These are phyloP conservation scores for Batillaria attramentaria DNA, from an alignment of 1,140 invertebrate genomes.

Conservation along the genomic window DNA sequence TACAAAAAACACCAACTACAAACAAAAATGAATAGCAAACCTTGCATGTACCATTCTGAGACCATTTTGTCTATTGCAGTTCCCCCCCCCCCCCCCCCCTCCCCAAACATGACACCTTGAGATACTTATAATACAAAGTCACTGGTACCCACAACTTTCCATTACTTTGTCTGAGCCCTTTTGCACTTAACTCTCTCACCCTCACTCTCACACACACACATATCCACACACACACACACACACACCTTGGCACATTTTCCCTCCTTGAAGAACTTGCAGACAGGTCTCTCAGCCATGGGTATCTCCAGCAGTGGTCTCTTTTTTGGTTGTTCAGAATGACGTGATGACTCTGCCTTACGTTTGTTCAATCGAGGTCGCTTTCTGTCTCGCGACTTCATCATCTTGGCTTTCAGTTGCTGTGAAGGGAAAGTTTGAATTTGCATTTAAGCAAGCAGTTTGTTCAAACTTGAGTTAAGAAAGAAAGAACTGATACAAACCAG, in stretches of 20 bases:
- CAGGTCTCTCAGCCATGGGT: constrained; percentile 59
- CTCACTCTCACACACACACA: too few relatives aligned
- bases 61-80: too few relatives aligned
- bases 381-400: constrained; percentile 32
- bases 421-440: not conserved
- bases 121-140: not conserved
- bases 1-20: too few relatives aligned
- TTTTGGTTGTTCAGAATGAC: constrained; percentile 42
- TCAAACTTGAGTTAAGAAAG: too few relatives aligned
- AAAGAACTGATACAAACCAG: too few relatives aligned
- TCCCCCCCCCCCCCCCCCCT: too few relatives aligned
- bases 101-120: not conserved
- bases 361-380: constrained; percentile 8
- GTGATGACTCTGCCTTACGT: constrained; percentile 7
- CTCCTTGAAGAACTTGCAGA: constrained; percentile 87
- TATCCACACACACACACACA: constrained; percentile 13
- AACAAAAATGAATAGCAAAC: too few relatives aligned
- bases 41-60: not conserved
- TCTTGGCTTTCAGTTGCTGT: constrained; percentile 22
- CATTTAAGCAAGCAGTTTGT: too few relatives aligned
- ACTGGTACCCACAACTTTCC: not conserved
- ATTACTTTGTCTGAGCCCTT: not conserved
- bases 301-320: constrained; percentile 63
- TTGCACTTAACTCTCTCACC: too few relatives aligned
- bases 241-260: constrained; percentile 86